A percentile compares a stretch with the other conserved stretches of the same genome.
These are phyloP conservation scores for Calosoma granatense DNA, from an alignment of 1,140 invertebrate genomes.

Conservation along the genomic window DNA sequence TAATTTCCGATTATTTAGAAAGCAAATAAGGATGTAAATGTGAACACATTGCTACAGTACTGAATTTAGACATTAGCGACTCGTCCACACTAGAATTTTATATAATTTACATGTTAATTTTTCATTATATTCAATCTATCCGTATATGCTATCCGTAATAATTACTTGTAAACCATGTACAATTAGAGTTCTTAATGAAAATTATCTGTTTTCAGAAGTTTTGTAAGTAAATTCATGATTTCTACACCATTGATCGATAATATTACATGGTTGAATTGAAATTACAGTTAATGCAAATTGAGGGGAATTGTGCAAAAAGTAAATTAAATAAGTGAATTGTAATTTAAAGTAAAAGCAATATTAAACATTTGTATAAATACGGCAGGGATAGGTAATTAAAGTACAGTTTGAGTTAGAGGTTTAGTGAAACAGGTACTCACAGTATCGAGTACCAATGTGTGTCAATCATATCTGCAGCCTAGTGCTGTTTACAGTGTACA, in stretches of 20 bases:
- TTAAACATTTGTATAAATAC: background rate
- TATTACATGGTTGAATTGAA: background rate
- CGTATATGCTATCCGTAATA: too few species aligned
- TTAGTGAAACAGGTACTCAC: background rate
- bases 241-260: too few species aligned
- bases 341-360: conserved; percentile 3
- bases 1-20: background rate
- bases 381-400: background rate
- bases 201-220: too few species aligned
- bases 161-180: too few species aligned
- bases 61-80: too few species aligned
- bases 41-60: too few species aligned
- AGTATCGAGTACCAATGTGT: background rate
- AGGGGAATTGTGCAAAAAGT: conserved; percentile 9
- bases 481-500: background rate
- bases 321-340: background rate
- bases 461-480: background rate
- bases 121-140: too few species aligned
- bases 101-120: too few species aligned
- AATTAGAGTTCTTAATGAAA: too few species aligned
- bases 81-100: too few species aligned
- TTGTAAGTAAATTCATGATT: too few species aligned
- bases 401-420: background rate
- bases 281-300: background rate
- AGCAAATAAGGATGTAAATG: background rate